These are phyloP conservation scores for Rambutsinella grinnellia DNA, from an alignment of 2,888 invertebrate genomes.

Conservation along the genomic window DNA sequence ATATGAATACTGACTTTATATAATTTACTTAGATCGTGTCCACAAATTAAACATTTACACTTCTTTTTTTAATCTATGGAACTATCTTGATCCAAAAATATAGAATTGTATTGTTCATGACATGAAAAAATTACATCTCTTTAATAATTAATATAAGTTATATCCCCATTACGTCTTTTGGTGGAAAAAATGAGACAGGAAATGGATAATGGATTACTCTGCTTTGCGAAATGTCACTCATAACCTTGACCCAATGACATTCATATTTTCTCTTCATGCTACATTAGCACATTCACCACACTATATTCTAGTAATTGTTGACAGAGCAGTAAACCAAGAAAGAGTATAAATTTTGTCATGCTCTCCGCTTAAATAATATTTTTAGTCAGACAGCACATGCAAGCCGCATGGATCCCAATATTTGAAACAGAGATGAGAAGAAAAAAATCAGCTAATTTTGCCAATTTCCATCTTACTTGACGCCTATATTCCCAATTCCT, in stretches of 20 bases:
- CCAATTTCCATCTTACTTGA: background rate
- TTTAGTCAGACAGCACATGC: constrained; percentile 25
- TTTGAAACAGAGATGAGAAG: background rate
- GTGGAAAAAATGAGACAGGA: no score
- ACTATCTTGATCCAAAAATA: no score
- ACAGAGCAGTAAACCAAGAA: background rate
- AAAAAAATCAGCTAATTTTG: background rate
- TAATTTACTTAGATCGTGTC: no score
- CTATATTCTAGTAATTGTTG: background rate
- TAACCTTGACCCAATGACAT: constrained; percentile 50
- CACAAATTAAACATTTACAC: no score
- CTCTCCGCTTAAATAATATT: constrained; percentile 5
- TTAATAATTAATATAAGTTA: no score
- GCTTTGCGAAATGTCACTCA: background rate
- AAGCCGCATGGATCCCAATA: background rate
- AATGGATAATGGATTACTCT: no score
- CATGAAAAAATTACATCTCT: no score
- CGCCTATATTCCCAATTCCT: background rate
- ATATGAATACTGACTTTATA: no score
- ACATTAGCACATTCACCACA: constrained; percentile 1
- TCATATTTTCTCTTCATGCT: constrained; percentile 33
- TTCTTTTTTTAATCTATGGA: no score
- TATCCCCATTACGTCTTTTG: no score
- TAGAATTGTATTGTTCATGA: no score
- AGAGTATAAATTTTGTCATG: background rate